Evolutionary conservation across 2,113 vertebrate genomes (phyloP).

Genomic region (Chrysemys picta): DNA sequence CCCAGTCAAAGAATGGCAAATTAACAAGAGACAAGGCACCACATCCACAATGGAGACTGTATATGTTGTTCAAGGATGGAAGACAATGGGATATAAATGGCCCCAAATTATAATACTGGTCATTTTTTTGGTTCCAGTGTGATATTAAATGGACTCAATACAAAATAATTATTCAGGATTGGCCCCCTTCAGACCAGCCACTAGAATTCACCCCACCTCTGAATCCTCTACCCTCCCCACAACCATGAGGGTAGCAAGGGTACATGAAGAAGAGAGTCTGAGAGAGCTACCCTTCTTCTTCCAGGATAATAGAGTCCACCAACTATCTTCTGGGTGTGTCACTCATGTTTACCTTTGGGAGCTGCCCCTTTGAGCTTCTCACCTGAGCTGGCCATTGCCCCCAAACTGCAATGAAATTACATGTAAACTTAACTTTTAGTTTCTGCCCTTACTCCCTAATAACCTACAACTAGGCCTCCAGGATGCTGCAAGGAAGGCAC

Average conservation of each 20-base stretch:
- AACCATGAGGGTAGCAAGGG: background rate
- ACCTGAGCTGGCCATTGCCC: background rate
- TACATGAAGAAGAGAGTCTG: background rate
- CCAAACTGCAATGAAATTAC: background rate
- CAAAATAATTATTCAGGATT: background rate
- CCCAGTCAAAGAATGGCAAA: background rate
- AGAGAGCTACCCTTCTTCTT: background rate
- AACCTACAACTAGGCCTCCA: background rate
- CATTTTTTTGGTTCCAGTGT: background rate
- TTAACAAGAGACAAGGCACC: background rate
- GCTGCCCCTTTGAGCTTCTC: background rate
- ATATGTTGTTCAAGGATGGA: background rate
- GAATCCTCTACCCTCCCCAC: background rate
- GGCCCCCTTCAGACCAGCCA: background rate
- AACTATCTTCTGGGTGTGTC: background rate
- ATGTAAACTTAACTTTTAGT: background rate
- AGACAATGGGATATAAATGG: background rate
- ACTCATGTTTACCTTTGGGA: background rate
- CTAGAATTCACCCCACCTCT: background rate
- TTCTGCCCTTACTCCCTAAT: background rate
- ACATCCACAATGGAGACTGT: accelerated
- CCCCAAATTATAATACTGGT: background rate
- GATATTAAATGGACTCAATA: background rate
- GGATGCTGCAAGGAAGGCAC: background rate
- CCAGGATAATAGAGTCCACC: background rate